phyloP scores from a whole-genome alignment of 2,113 vertebrate genomes.

The Castor canadensis region DNA sequence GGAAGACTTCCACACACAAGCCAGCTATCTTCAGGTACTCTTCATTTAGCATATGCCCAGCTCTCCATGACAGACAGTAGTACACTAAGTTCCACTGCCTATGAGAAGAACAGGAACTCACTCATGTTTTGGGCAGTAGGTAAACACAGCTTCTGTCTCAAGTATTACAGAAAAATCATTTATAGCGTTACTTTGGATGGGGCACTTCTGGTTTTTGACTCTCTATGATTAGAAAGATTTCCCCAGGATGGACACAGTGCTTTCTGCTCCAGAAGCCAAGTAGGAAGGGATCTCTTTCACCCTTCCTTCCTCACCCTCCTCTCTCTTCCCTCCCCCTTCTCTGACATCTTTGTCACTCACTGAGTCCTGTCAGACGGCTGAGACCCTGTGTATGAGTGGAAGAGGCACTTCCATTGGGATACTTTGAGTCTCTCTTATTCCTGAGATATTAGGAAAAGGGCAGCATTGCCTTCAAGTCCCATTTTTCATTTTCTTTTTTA shows the following conservation, averaged over 20 bases:
- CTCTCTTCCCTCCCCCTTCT: background rate
- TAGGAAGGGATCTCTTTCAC: background rate
- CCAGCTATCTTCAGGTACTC: background rate
- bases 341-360: background rate
- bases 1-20: background rate
- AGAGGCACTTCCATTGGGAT: background rate
- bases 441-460: background rate
- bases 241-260: background rate
- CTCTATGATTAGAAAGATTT: background rate
- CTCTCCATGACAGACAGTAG: background rate
- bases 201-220: slow-evolving; percentile 32
- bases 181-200: slow-evolving; percentile 44
- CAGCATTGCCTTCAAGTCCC: background rate
- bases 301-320: background rate
- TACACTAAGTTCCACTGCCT: background rate
- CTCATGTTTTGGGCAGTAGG: background rate
- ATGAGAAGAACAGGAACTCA: background rate
- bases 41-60: background rate
- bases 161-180: slow-evolving; percentile 41
- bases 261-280: slow-evolving; percentile 29
- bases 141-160: slow-evolving; percentile 27
- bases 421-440: background rate
- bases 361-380: background rate
- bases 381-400: background rate
- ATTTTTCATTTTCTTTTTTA: background rate